phyloP scores from a whole-genome alignment of 1,140 invertebrate genomes.

The Dreissena polymorpha region DNA sequence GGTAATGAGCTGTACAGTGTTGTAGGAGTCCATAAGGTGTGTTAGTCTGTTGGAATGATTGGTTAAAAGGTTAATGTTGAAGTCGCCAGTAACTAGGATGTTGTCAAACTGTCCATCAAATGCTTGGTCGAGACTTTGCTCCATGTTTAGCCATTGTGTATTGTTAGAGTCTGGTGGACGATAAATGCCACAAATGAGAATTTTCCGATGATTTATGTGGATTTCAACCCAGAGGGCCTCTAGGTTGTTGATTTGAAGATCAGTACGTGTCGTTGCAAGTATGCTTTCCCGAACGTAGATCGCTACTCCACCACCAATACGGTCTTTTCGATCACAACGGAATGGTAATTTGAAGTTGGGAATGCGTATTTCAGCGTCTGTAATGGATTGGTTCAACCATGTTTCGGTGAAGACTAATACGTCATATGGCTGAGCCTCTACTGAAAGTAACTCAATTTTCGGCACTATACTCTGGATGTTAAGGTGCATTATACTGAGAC shows the following conservation, averaged over 20 bases:
- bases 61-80: conserved; percentile 5
- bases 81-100: conserved; percentile 11
- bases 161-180: conserved; percentile 24
- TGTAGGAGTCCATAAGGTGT: conserved; percentile 1
- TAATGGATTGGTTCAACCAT: neutral
- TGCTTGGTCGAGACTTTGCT: conserved; percentile 11
- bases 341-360: conserved; percentile 21
- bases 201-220: conserved; percentile 6
- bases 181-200: conserved; percentile 16
- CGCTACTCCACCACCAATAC: conserved; percentile 11
- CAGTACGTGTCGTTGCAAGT: neutral
- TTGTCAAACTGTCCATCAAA: conserved; percentile 13
- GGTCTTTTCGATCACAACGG: conserved; percentile 18
- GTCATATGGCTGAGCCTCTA: conserved; percentile 20
- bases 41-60: neutral
- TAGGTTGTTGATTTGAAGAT: neutral
- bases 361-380: conserved; percentile 3
- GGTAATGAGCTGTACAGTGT: conserved; percentile 11
- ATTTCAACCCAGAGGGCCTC: conserved; percentile 27
- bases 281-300: conserved; percentile 7
- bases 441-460: conserved; percentile 15
- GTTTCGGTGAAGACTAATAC: conserved; percentile 29
- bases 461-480: conserved; percentile 22
- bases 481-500: conserved; percentile 22
- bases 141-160: conserved; percentile 18